Evolutionary conservation across 2,888 invertebrate genomes (phyloP), one percentile per base, ranked within the genome.

Genomic region (Alsophila aescularia): DNA sequence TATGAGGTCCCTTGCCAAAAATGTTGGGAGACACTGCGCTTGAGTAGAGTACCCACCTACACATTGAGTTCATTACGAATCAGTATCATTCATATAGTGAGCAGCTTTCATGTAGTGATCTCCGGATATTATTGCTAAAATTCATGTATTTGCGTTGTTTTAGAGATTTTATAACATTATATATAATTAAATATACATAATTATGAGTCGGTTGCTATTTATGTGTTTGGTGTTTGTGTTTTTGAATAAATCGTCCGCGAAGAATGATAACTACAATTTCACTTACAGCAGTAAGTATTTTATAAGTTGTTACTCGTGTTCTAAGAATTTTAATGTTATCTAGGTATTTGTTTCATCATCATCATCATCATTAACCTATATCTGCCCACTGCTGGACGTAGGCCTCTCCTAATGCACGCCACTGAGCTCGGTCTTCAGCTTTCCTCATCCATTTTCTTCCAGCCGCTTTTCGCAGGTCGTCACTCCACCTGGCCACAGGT

Each of bases 281-380:
- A 64, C 63, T 0, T 65, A 67, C 45, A 31, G 41, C 3, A 67
- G 67, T 67, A 59, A 60, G 67, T 63, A 27, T n/a, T n/a, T n/a
- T n/a, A n/a, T n/a, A n/a, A n/a, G n/a, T n/a, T n/a, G n/a, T n/a
- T n/a, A n/a, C n/a, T n/a, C n/a, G n/a, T n/a, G n/a, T n/a, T n/a
- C n/a, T n/a, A n/a, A n/a, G n/a, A n/a, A n/a, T n/a, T n/a, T n/a
- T n/a, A n/a, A n/a, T n/a, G n/a, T n/a, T n/a, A n/a, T n/a, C n/a
- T n/a, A n/a, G n/a, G n/a, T n/a, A n/a, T n/a, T n/a, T n/a, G n/a
- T n/a, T n/a, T n/a, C n/a, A n/a, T n/a, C n/a, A n/a, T n/a, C n/a
- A n/a, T n/a, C n/a, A n/a, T n/a, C n/a, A n/a, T n/a, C n/a, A n/a
- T n/a, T n/a, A n/a, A n/a, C n/a, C n/a, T n/a, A n/a, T n/a, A n/a